These are phyloP conservation scores for Ceryle rudis DNA, from an alignment of 2,797 vertebrate species.

Conservation along the genomic window DNA sequence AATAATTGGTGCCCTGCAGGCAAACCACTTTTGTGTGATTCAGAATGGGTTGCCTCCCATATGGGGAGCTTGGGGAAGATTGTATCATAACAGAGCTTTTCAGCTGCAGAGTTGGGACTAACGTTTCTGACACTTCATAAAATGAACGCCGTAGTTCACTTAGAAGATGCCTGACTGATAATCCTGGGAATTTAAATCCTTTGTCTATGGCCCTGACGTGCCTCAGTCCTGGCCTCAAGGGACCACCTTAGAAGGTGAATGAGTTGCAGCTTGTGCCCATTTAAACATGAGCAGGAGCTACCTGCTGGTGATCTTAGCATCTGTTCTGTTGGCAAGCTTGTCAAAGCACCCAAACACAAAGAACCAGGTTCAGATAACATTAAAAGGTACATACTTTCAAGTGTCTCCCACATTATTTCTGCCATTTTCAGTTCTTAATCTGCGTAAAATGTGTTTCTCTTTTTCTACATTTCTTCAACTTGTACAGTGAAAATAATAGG, in stretches of 20 bases:
- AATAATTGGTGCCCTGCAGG: constrained; percentile 72
- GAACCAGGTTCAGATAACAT: not conserved
- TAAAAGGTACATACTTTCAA: not conserved
- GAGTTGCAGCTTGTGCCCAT: constrained; percentile 41
- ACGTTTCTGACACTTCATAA: constrained; percentile 50
- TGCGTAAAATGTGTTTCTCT: not conserved
- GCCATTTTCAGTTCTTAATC: not conserved
- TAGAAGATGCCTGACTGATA: constrained; percentile 58
- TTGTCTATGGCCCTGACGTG: constrained; percentile 7
- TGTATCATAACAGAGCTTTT: constrained; percentile 40
- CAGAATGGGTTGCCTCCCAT: constrained; percentile 36
- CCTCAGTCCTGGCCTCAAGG: constrained; percentile 56
- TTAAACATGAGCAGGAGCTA: not conserved
- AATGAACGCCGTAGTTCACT: not conserved
- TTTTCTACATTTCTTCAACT: not conserved
- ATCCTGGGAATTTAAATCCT: constrained; percentile 62
- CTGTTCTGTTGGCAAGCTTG: not conserved
- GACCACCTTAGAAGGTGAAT: constrained; percentile 60
- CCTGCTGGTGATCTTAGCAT: not conserved
- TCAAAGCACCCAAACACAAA: not conserved
- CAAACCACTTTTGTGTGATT: constrained; percentile 50
- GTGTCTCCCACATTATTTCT: not conserved
- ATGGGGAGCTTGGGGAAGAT: constrained; percentile 43
- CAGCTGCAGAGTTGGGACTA: constrained; percentile 38
- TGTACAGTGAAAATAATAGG: not conserved